These are phyloP conservation scores for Pseudocheirus occidentalis DNA, from an alignment of 2,797 vertebrate genomes.

Conservation along the genomic window DNA sequence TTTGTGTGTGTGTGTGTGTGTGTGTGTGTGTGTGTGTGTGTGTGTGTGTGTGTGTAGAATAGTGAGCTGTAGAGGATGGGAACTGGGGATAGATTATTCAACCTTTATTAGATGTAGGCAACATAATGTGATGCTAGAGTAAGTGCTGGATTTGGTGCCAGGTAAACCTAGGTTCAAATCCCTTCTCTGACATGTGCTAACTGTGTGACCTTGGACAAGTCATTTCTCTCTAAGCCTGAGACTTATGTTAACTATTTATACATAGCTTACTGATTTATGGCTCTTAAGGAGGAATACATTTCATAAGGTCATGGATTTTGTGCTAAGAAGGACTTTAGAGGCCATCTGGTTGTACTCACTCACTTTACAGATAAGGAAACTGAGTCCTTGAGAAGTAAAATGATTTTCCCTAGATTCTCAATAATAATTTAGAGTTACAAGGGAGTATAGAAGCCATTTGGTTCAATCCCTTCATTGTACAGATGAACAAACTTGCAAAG, in stretches of 20 bases:
- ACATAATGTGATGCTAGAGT: neutral
- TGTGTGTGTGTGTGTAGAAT: neutral
- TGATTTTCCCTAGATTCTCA: neutral
- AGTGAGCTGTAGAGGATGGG: neutral
- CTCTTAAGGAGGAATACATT: neutral
- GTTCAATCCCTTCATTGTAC: neutral
- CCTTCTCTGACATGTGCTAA: accelerated
- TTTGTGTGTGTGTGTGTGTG: neutral
- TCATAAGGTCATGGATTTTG: neutral
- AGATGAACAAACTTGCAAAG: neutral
- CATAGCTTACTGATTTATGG: neutral
- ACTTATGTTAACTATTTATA: neutral
- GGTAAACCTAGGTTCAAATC: neutral
- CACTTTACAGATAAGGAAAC: neutral
- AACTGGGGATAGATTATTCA: neutral
- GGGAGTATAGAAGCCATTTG: neutral
- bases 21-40: neutral
- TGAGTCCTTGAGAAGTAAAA: neutral
- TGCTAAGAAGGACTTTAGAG: neutral
- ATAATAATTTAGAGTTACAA: neutral
- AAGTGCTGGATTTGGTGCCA: neutral
- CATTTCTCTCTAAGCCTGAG: neutral
- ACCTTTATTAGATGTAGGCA: neutral
- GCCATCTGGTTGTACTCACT: neutral
- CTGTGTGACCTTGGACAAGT: neutral